phyloP scores from a whole-genome alignment of 2,797 vertebrate genomes.

The Crocodylus rhombifer region DNA sequence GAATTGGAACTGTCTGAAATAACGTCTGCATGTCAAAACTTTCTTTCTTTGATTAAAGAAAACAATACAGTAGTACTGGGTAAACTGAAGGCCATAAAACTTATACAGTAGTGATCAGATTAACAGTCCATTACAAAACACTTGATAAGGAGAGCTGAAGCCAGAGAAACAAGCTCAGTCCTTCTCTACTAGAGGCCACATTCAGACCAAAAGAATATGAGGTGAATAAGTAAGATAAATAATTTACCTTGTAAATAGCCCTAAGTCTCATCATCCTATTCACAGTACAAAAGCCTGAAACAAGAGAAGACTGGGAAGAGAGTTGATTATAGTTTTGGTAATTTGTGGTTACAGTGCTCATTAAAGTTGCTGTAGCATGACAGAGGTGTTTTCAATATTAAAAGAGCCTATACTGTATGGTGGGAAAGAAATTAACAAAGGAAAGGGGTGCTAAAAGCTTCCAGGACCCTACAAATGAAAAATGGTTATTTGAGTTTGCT shows the following conservation, averaged over 20 bases:
- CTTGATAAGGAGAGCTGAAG: conserved; percentile 29
- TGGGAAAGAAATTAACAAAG: conserved; percentile 47
- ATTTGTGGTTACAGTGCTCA: conserved; percentile 29
- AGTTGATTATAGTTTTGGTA: conserved; percentile 4
- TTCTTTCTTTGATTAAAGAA: conserved; percentile 56
- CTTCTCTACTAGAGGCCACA: conserved; percentile 58
- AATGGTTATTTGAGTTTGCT: conserved; percentile 20
- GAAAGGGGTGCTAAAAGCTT: conserved; percentile 69
- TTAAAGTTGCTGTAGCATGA: conserved; percentile 45
- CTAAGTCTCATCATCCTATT: conserved; percentile 27
- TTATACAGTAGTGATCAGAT: neutral
- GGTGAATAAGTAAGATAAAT: conserved; percentile 43
- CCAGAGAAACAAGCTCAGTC: conserved; percentile 51
- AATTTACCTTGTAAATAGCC: conserved; percentile 74
- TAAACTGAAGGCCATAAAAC: neutral
- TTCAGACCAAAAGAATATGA: conserved; percentile 67
- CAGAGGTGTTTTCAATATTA: conserved; percentile 23
- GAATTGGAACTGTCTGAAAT: conserved; percentile 55
- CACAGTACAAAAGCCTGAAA: conserved; percentile 55
- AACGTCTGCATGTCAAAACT: conserved; percentile 76
- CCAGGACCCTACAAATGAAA: conserved; percentile 60
- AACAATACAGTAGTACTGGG: conserved; percentile 1
- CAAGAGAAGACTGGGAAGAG: conserved; percentile 40
- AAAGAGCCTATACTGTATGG: conserved; percentile 13
- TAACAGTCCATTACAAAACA: conserved; percentile 30